Conservation (phyloP, 2,113 vertebrate genomes). For the Gavialis gangeticus region DNA sequence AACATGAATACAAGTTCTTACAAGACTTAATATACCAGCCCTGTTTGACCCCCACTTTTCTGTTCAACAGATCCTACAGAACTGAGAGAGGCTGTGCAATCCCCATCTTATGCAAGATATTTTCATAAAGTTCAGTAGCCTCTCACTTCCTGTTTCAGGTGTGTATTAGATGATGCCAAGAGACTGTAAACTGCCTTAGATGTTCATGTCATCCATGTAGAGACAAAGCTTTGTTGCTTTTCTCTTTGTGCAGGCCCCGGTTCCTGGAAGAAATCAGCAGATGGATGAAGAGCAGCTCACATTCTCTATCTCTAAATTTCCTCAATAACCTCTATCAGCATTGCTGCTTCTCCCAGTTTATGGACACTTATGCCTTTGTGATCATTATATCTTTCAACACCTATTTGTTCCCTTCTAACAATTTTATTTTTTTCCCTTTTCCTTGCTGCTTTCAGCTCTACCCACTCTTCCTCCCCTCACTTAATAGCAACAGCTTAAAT, state of each 20-base stretch:
- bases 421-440: not conserved
- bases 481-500: not conserved
- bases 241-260: not conserved
- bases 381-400: not conserved
- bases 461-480: not conserved
- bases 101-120: fast-evolving
- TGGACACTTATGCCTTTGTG: not conserved
- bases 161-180: not conserved
- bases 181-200: not conserved
- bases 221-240: not conserved
- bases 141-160: not conserved
- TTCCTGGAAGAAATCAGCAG: not conserved
- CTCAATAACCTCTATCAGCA: not conserved
- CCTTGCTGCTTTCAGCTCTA: not conserved
- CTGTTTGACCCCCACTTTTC: not conserved
- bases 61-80: not conserved
- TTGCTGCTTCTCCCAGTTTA: not conserved
- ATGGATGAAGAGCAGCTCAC: not conserved
- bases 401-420: not conserved
- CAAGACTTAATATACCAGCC: not conserved
- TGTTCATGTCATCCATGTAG: not conserved
- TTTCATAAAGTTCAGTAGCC: fast-evolving
- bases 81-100: not conserved
- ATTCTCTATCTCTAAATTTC: not conserved
- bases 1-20: not conserved